Evolutionary conservation across 2,888 invertebrate genomes (phyloP).

Genomic region (Zonitis immaculata): DNA sequence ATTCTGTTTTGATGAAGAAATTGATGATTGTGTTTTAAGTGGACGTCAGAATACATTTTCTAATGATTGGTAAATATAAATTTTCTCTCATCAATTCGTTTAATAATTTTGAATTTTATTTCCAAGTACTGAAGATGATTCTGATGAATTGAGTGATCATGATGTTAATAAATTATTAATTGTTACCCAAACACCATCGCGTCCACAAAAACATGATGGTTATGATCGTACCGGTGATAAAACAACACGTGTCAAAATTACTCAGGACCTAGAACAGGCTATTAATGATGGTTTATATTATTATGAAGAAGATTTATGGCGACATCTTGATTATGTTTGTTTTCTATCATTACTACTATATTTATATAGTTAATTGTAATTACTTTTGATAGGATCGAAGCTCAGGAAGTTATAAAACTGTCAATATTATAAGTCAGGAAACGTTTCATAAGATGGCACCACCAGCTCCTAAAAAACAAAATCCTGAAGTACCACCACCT

Average conservation of each 20-base stretch:
- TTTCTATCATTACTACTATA: not conserved
- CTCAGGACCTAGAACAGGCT: conserved; percentile 88
- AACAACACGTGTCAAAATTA: conserved; percentile 88
- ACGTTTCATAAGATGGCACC: conserved; percentile 77
- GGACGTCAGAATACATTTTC: conserved; percentile 80
- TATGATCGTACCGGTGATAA: conserved; percentile 88
- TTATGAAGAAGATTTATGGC: conserved; percentile 95
- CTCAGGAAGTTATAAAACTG: conserved; percentile 70
- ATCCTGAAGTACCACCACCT: conserved; percentile 78
- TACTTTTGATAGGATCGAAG: conserved; percentile 46
- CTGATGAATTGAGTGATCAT: conserved; percentile 87
- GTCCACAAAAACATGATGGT: conserved; percentile 77
- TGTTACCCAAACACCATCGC: conserved; percentile 69
- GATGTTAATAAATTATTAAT: conserved; percentile 93
- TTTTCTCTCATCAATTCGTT: not conserved
- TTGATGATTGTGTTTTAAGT: conserved; percentile 67
- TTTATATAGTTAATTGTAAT: conserved; percentile 1
- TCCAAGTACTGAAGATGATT: conserved; percentile 72
- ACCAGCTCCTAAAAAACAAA: conserved; percentile 59
- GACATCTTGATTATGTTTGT: conserved; percentile 45
- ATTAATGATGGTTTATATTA: conserved; percentile 96
- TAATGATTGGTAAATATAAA: conserved; percentile 59
- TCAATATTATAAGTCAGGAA: conserved; percentile 83
- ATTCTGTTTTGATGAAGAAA: conserved; percentile 96
- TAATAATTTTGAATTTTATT: conserved; percentile 13